Evolutionary conservation across 2,797 vertebrate species (phyloP).

Genomic region (Hemibagrus guttatus): DNA sequence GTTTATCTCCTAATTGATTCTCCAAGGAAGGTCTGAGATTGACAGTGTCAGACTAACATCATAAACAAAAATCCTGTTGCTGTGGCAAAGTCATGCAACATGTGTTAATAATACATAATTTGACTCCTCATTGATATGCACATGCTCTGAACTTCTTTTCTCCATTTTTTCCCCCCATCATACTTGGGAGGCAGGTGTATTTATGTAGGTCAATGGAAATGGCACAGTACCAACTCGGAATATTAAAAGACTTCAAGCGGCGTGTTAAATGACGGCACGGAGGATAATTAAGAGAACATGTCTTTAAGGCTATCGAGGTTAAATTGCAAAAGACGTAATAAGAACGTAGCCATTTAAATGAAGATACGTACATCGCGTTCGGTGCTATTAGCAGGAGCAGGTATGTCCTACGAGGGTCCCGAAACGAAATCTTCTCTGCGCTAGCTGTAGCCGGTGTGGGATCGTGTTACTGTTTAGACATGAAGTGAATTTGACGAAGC

Average conservation of each 20-base stretch:
- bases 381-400: conserved; percentile 23
- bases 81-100: conserved; percentile 66
- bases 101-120: conserved; percentile 77
- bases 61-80: conserved; percentile 72
- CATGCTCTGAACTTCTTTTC: conserved; percentile 52
- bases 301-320: conserved; percentile 49
- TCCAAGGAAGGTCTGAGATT: conserved; percentile 78
- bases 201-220: conserved; percentile 53
- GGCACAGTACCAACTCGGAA: conserved; percentile 34
- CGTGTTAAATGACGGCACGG: conserved; percentile 28
- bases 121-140: conserved; percentile 73
- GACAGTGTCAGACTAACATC: conserved; percentile 73
- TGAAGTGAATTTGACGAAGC: conserved; percentile 26
- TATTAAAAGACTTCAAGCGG: conserved; percentile 50
- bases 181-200: conserved; percentile 44
- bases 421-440: not conserved
- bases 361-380: conserved; percentile 30
- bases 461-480: conserved; percentile 21
- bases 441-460: conserved; percentile 12
- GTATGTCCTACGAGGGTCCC: conserved; percentile 4
- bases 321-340: conserved; percentile 41
- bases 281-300: conserved; percentile 51
- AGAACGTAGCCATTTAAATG: conserved; percentile 44
- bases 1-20: conserved; percentile 88
- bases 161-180: conserved; percentile 32